These are phyloP conservation scores for Mungos mungo DNA, from an alignment of 2,113 vertebrate species.

Conservation along the genomic window DNA sequence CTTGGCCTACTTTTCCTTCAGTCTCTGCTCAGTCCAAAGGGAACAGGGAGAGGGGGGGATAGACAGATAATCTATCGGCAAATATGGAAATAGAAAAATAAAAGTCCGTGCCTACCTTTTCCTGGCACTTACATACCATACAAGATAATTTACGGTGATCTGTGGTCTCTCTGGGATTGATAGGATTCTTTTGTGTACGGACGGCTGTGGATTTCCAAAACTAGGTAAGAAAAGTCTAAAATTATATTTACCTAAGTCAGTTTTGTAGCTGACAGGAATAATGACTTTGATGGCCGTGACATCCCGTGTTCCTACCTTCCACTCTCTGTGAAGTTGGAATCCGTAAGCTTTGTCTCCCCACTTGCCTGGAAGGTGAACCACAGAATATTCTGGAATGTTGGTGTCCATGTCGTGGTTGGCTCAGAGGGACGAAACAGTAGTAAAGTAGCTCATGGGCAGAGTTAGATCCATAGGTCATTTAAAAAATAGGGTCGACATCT, in stretches of 20 bases:
- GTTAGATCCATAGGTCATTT: not conserved
- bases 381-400: not conserved
- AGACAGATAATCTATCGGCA: constrained; percentile 29
- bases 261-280: not conserved
- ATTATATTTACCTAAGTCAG: not conserved
- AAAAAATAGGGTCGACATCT: not conserved
- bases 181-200: not conserved
- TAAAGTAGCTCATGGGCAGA: not conserved
- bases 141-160: not conserved
- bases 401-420: not conserved
- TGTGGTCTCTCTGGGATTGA: not conserved
- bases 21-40: constrained; percentile 42
- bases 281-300: accelerated
- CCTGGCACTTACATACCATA: not conserved
- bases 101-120: not conserved
- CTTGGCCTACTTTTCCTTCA: constrained; percentile 79
- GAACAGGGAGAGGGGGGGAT: constrained; percentile 18
- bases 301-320: not conserved
- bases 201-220: not conserved
- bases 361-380: not conserved
- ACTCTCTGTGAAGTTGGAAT: not conserved
- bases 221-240: not conserved
- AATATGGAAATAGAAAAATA: not conserved
- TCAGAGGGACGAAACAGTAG: not conserved
- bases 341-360: not conserved